Evolutionary conservation across 2,888 invertebrate species (phyloP), one percentile per base, ranked within the genome.

Genomic region (Drosophila paracracens): DNA sequence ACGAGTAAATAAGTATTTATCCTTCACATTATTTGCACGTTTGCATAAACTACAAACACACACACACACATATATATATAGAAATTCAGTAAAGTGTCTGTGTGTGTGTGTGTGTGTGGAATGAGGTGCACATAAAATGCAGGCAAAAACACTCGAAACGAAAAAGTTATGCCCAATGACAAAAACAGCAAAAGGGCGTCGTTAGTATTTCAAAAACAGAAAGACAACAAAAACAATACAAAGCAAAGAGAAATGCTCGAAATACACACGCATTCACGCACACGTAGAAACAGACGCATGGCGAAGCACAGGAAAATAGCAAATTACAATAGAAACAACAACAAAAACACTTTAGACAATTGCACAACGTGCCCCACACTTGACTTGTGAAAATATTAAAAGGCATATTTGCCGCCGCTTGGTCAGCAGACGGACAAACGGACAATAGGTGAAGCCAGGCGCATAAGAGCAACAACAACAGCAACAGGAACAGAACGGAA

Each of bases 181-280:
- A 65, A 79, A 79, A 87, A 87, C 87, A 87, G 72, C 88, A 87
- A 87, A 87, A 89, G 89, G 87, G 87, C 87, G 87, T 89, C 84
- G 89, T 89, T 90, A 90, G 89, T 90, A 87, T 87, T 90, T 87
- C 91, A 89, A 87, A 83, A 89, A 76, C 86, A 86, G 88, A 83
- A 79, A 68, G 58, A 74, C 66, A 65, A 56, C 52, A 36, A 25
- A 21, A 54, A 36, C 54, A 48, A 69, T 67, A 54, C 70, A 80
- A 59, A 72, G 46, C 70, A 65, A 60, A 57, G 56, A 59, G 31
- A 64, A 58, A 67, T 67, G 25, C 60, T 56, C 21, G 36, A 36
- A 66, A 62, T 50, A 65, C 40, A 16, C n/a, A 66, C 52, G 63
- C 50, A 27, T 29, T 6, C 27, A 29, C 29, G 5, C n/a, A 36